A percentile compares a stretch with the other conserved stretches of the same genome.
Conservation (phyloP, 2,888 invertebrate genomes). For the Ephialtes manifestator region DNA sequence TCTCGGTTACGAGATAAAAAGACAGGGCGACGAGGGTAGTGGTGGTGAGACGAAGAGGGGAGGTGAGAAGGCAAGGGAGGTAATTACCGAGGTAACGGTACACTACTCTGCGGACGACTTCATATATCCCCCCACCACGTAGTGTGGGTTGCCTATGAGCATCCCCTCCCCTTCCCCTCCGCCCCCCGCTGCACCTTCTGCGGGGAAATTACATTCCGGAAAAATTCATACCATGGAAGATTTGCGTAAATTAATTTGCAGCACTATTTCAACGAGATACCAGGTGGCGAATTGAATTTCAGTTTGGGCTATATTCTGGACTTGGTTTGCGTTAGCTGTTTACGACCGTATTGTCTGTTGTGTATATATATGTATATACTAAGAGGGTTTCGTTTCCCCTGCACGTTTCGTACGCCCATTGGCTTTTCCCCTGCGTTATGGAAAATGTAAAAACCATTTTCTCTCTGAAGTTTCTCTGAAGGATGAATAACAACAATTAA, state of each 20-base stretch:
- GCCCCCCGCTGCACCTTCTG: constrained; percentile 72
- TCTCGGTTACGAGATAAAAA: constrained; percentile 83
- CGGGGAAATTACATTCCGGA: constrained; percentile 79
- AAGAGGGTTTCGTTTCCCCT: too few species aligned
- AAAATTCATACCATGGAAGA: constrained; percentile 81
- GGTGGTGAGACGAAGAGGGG: constrained; percentile 3
- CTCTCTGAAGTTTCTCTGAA: too few species aligned
- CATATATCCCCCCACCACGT: not conserved
- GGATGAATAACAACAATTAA: too few species aligned
- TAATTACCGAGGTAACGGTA: constrained; percentile 82
- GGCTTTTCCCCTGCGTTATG: too few species aligned
- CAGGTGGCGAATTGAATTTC: constrained; percentile 61
- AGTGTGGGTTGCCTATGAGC: constrained; percentile 13
- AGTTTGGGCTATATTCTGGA: not conserved
- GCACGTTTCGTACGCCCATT: too few species aligned
- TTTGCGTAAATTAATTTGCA: constrained; percentile 83
- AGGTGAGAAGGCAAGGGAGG: constrained; percentile 77
- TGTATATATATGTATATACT: not conserved
- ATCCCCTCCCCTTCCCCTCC: not conserved
- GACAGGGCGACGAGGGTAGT: constrained; percentile 55
- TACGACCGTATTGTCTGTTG: not conserved
- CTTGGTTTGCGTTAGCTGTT: not conserved
- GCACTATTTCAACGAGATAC: constrained; percentile 68
- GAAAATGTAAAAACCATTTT: too few species aligned
- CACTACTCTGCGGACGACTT: constrained; percentile 55